Percentiles rank a stretch among this genome's conserved stretches.
These are phyloP conservation scores for Camptogramma bilineatum DNA, from an alignment of 2,888 invertebrate species.

Conservation along the genomic window DNA sequence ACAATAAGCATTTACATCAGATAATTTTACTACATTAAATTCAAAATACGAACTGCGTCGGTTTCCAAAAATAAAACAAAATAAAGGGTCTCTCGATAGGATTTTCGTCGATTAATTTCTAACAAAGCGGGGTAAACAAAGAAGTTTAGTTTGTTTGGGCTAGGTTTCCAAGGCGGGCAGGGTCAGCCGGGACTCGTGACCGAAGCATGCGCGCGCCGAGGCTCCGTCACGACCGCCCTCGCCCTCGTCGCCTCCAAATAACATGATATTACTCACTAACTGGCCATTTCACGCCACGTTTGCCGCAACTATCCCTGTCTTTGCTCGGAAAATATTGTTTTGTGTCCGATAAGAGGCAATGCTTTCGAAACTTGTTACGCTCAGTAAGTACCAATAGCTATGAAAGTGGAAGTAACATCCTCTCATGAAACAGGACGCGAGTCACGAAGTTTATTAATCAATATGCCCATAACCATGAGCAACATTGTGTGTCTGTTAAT, in stretches of 20 bases:
- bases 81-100: no score
- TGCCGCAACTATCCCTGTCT: slow-evolving; percentile 59
- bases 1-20: not conserved
- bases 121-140: slow-evolving; percentile 30
- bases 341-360: slow-evolving; percentile 29
- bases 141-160: slow-evolving; percentile 32
- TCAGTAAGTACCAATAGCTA: slow-evolving; percentile 11
- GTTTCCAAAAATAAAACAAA: no score
- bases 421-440: slow-evolving; percentile 22
- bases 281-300: slow-evolving; percentile 81
- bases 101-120: slow-evolving; percentile 21
- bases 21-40: not conserved
- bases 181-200: slow-evolving; percentile 82
- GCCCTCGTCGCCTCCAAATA: slow-evolving; percentile 76
- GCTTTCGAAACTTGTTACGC: slow-evolving; percentile 31
- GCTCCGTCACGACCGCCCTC: slow-evolving; percentile 75
- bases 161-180: slow-evolving; percentile 47
- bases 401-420: slow-evolving; percentile 27
- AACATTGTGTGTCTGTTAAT: not conserved
- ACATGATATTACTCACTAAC: slow-evolving; percentile 83
- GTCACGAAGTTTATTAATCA: slow-evolving; percentile 21
- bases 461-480: not conserved
- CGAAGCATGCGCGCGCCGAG: slow-evolving; percentile 63
- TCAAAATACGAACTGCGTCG: not conserved
- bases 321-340: slow-evolving; percentile 43